Evolutionary conservation across 1,140 invertebrate species (phyloP).

Genomic region (Pogonomyrmex barbatus): DNA sequence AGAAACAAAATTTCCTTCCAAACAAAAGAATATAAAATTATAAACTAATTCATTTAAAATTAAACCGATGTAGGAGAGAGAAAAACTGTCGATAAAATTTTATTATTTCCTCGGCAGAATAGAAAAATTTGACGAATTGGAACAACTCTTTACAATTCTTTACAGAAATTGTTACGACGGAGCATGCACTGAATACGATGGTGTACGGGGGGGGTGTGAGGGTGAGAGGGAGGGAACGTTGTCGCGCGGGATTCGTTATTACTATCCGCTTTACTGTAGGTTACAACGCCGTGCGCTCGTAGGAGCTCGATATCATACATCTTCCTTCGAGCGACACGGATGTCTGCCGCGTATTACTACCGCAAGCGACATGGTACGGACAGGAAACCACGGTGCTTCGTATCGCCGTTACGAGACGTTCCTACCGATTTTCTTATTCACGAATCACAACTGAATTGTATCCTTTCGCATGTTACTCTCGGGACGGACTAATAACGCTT

Average conservation of each 20-base stretch:
- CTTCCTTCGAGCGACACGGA: constrained; percentile 74
- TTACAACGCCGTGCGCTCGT: constrained; percentile 38
- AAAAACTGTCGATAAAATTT: neutral
- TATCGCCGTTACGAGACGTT: constrained; percentile 49
- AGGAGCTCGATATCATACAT: constrained; percentile 63
- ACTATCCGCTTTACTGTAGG: constrained; percentile 35
- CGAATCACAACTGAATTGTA: constrained; percentile 56
- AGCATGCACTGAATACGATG: neutral
- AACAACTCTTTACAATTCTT: constrained; percentile 9
- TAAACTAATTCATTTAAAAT: constrained; percentile 10
- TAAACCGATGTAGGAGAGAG: neutral
- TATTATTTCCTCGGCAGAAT: neutral
- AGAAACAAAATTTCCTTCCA: neutral
- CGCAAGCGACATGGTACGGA: constrained; percentile 33
- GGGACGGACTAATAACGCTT: constrained; percentile 18
- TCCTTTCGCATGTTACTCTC: constrained; percentile 34
- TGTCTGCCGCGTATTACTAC: constrained; percentile 66
- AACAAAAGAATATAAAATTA: neutral
- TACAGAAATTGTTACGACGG: neutral
- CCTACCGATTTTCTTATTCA: constrained; percentile 69
- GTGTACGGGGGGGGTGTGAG: neutral
- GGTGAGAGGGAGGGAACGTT: neutral
- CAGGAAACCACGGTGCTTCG: constrained; percentile 41
- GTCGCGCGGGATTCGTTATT: constrained; percentile 69
- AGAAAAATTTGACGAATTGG: neutral